Percentiles rank a stretch among this genome's conserved stretches.
phyloP scores from a whole-genome alignment of 1,140 invertebrate species.

The Drosophila lini region DNA sequence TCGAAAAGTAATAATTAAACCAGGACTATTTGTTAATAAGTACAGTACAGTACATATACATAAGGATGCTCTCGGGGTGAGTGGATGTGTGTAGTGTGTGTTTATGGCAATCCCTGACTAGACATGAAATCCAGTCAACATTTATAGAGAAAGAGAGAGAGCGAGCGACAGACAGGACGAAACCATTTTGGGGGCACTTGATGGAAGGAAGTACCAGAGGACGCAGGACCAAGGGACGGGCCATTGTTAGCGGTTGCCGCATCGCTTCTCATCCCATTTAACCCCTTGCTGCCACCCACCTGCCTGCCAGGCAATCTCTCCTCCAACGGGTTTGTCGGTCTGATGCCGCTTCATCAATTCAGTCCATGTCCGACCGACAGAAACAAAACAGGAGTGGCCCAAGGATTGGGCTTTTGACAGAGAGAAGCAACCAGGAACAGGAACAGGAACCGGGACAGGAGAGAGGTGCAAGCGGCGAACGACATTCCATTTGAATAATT shows the following conservation, averaged over 20 bases:
- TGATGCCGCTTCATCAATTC: slow-evolving; percentile 77
- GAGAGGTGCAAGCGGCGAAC: slow-evolving; percentile 2
- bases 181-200: slow-evolving; percentile 57
- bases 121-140: slow-evolving; percentile 70
- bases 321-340: slow-evolving; percentile 71
- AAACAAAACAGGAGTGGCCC: slow-evolving; percentile 50
- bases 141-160: slow-evolving; percentile 51
- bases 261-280: background rate
- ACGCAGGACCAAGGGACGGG: slow-evolving; percentile 3
- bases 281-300: background rate
- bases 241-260: slow-evolving; percentile 53
- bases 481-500: slow-evolving; percentile 81
- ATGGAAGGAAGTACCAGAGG: slow-evolving; percentile 6
- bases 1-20: slow-evolving; percentile 5
- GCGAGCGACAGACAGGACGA: slow-evolving; percentile 29
- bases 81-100: slow-evolving; percentile 31
- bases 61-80: slow-evolving; percentile 16
- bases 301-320: background rate
- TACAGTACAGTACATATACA: background rate
- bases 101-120: slow-evolving; percentile 70
- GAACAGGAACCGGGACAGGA: no score
- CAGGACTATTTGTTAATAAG: slow-evolving; percentile 1
- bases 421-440: no score
- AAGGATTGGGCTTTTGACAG: slow-evolving; percentile 16
- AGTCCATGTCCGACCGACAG: slow-evolving; percentile 56